Evolutionary conservation across 2,113 vertebrate species (phyloP), one percentile per base, ranked within the genome.

Genomic region (Diphyllodes magnificus): DNA sequence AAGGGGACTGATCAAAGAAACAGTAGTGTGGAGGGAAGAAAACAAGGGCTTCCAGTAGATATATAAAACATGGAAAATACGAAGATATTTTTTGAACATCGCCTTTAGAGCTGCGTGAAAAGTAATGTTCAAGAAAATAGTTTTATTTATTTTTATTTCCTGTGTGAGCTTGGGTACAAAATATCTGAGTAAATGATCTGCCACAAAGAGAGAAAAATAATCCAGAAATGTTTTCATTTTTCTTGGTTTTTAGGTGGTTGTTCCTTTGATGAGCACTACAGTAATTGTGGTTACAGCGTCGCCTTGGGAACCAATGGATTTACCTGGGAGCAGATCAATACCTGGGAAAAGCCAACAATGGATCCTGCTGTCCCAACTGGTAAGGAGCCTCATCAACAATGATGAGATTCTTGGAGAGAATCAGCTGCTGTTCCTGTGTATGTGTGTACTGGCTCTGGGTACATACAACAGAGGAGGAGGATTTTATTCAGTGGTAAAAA

Each of bases 271-370:
- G 99, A 99, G 73, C 98, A 99, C 68, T 99, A 99, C 88, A 99
- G 98, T 97, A 99, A 98, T 39, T 99, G 99, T 96, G 99, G 99
- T 7, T 99, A 99, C 65, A 99, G 99, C 1, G 99, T 99, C 82
- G 98, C 99, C 77, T 98, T 99, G 83, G 99, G 99, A 95, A 99
- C 99, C 96, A 99, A 98, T 97, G 99, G 99, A 90, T 99, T 99
- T 97, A 98, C 99, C 70, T 99, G 99, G 99, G 99, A 99, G 95
- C 99, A 99, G 97, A 98, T 99, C 94, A 99, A 99, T 97, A 99
- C 99, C 28, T 99, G 99, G 99, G 99, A 99, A 82, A 99, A 98
- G 66, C 99, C 99, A 49, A 98, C 98, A 51, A 98, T 99, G 97
- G 99, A 99, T 78, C 98, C 98, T 7, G 98, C 98, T 19, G 98